These are phyloP conservation scores for Bellardia pandia DNA, from an alignment of 2,888 invertebrate species.

Conservation along the genomic window DNA sequence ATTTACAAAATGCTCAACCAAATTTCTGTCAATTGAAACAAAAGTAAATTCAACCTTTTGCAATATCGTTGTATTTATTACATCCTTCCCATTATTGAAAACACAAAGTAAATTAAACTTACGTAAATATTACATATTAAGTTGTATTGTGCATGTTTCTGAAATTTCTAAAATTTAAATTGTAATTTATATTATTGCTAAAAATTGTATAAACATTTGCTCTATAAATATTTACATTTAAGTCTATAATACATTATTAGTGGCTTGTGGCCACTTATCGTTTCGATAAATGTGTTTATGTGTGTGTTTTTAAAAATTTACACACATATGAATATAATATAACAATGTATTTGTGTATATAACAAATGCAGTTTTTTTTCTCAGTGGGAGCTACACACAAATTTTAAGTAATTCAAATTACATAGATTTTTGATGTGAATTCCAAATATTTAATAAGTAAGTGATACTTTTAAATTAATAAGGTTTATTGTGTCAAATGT, in stretches of 20 bases:
- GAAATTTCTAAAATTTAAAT: conserved; percentile 28
- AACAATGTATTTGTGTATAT: neutral
- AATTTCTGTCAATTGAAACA: too few relatives aligned
- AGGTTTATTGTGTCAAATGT: too few relatives aligned
- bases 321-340: neutral
- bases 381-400: neutral
- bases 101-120: neutral
- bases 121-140: neutral
- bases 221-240: conserved; percentile 53
- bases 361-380: neutral
- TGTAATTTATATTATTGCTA: conserved; percentile 34
- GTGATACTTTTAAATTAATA: too few relatives aligned
- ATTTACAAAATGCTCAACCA: too few relatives aligned
- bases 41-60: too few relatives aligned
- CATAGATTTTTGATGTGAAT: neutral
- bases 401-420: neutral
- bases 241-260: conserved; percentile 55
- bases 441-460: too few relatives aligned
- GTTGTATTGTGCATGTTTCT: neutral
- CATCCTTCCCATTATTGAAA: neutral
- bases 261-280: conserved; percentile 55
- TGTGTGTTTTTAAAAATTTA: neutral
- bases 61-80: neutral
- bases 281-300: neutral
- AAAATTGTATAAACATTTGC: conserved; percentile 33